These are phyloP conservation scores for Helicoverpa armigera DNA, from an alignment of 1,140 invertebrate genomes.

Conservation along the genomic window DNA sequence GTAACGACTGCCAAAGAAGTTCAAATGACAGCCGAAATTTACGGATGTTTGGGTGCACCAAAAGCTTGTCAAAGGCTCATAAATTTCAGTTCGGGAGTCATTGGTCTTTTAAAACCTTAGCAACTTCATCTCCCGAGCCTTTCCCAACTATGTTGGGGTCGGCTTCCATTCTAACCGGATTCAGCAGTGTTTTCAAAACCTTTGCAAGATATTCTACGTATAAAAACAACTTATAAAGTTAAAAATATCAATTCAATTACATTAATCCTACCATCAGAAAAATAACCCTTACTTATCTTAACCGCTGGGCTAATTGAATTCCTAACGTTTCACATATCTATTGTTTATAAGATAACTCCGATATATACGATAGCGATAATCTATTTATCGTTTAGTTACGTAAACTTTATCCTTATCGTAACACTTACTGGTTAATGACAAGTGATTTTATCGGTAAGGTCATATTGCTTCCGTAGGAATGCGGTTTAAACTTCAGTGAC, in stretches of 20 bases:
- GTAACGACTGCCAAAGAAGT: no score
- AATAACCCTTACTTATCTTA: background rate
- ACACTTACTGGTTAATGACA: background rate
- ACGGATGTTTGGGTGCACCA: no score
- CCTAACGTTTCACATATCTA: background rate
- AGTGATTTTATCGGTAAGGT: background rate
- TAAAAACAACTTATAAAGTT: background rate
- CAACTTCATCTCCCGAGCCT: no score
- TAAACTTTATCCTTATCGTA: background rate
- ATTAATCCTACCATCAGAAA: background rate
- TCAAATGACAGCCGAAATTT: no score
- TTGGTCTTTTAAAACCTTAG: no score
- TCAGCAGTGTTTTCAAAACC: no score
- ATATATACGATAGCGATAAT: background rate
- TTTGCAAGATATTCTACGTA: no score
- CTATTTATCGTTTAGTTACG: conserved; percentile 3
- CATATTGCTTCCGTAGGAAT: background rate
- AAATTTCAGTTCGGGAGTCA: no score
- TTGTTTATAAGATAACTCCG: conserved; percentile 3
- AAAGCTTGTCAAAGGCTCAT: no score
- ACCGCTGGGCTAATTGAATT: background rate
- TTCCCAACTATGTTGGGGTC: no score
- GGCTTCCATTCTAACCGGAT: no score
- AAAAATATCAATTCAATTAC: background rate
- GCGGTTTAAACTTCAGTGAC: no score